Conservation (phyloP, 2,888 invertebrate genomes). For the Nemotelus pantherinus region DNA sequence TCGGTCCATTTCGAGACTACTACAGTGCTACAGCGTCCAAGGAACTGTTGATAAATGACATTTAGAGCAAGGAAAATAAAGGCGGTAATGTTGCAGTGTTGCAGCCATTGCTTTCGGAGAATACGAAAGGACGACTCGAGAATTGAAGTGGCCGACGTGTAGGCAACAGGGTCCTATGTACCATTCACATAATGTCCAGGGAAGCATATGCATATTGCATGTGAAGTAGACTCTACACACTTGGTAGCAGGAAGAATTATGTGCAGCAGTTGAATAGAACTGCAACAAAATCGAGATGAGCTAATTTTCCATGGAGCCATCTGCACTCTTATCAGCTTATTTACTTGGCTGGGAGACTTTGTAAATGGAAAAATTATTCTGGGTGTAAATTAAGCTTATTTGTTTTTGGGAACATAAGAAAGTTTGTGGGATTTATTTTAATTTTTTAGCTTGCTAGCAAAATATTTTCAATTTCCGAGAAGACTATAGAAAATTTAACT, state of each 20-base stretch:
- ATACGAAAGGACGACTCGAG: no score
- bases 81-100: neutral
- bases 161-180: no score
- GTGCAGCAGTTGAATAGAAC: neutral
- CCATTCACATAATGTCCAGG: no score
- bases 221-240: no score
- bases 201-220: no score
- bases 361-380: constrained; percentile 7
- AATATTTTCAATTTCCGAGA: no score
- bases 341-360: constrained; percentile 21
- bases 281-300: neutral
- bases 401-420: neutral
- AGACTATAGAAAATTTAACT: no score
- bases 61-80: neutral
- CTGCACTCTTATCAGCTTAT: constrained; percentile 41
- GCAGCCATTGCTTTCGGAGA: neutral
- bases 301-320: constrained; percentile 26
- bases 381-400: constrained; percentile 1
- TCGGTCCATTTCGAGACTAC: neutral
- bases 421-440: no score
- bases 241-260: neutral
- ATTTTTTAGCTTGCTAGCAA: no score
- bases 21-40: neutral
- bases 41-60: no score
- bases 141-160: no score